Base-by-base conservation (phyloP, 2,797 vertebrate genomes). In the Strix occidentalis region DNA sequence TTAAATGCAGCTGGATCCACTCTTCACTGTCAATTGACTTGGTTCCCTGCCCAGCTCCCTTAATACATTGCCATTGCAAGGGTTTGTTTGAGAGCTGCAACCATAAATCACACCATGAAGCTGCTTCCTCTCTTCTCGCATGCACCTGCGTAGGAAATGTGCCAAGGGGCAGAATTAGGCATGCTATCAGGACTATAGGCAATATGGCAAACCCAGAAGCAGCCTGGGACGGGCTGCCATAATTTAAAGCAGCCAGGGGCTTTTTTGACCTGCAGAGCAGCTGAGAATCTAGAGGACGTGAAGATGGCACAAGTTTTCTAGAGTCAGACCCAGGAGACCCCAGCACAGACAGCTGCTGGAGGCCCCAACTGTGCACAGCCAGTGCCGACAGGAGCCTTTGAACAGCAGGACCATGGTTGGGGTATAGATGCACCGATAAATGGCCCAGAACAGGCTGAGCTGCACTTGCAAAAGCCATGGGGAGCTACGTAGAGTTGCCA, bases 381-480 rank as follows among this genome's bases (percentile, higher is more conserved):
- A 70, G 29, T 4, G 33, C 57, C 1, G 0, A 21, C 28, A 57
- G 29, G 11, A 84, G 71, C 48, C 57, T 68, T 33, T 0, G 1
- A 50, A 35, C 7, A 45, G 82, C 65, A 53, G 65, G 33, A 58
- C 28, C 10, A 18, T 26, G 21, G 15, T 5, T 3, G 7, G 58
- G 46, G 16, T 46, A 26, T 39, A 41, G 48, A 16, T 0, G 0
- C 0, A 0, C 26, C 9, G 0, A 28, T 10, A 23, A 53, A 46
- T 9, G 15, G 28, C 41, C 43, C 26, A 12, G 16, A 71, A 43
- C 37, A 58, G 60, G 41, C 10, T 0, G 1, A 90, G 16, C 10
- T 37, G 35, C 50, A 2, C 50, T 82, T 51, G 15, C 35, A 65
- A 48, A 94, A 89, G 33, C 20, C 37, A 1, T 6, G 12, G 35